phyloP scores from a whole-genome alignment of 1,140 invertebrate genomes.

The Monomorium pharaonis region DNA sequence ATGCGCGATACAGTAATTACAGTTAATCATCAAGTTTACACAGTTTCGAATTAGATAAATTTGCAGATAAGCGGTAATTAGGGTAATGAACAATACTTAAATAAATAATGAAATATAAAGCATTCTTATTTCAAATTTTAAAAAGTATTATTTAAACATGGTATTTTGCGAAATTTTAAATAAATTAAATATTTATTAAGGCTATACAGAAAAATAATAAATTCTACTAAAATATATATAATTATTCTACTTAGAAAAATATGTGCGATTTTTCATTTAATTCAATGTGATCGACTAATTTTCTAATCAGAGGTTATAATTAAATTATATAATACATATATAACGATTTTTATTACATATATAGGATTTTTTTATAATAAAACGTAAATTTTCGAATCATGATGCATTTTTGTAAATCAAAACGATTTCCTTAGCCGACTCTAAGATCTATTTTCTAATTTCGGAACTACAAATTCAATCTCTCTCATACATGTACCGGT shows the following conservation, averaged over 20 bases:
- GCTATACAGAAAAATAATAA: neutral
- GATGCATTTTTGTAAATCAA: neutral
- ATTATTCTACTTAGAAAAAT: neutral
- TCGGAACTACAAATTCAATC: conserved; percentile 41
- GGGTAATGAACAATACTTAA: neutral
- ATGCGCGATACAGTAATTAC: conserved; percentile 20
- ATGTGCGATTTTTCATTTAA: neutral
- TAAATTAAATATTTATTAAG: neutral
- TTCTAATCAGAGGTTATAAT: too few relatives aligned
- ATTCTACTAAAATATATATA: neutral
- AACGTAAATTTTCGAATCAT: neutral
- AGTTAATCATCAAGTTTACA: neutral
- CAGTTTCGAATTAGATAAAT: neutral
- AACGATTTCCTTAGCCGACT: neutral
- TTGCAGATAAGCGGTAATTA: conserved; percentile 14
- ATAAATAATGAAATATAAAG: neutral
- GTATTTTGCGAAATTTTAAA: neutral
- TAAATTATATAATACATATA: too few relatives aligned
- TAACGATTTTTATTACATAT: too few relatives aligned
- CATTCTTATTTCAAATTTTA: neutral
- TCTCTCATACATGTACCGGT: neutral
- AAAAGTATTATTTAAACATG: neutral
- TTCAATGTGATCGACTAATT: neutral
- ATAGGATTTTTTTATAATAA: too few relatives aligned
- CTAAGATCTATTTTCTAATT: conserved; percentile 41